These are phyloP conservation scores for Chrysodeixis includens DNA, from an alignment of 2,888 invertebrate genomes.

Conservation along the genomic window DNA sequence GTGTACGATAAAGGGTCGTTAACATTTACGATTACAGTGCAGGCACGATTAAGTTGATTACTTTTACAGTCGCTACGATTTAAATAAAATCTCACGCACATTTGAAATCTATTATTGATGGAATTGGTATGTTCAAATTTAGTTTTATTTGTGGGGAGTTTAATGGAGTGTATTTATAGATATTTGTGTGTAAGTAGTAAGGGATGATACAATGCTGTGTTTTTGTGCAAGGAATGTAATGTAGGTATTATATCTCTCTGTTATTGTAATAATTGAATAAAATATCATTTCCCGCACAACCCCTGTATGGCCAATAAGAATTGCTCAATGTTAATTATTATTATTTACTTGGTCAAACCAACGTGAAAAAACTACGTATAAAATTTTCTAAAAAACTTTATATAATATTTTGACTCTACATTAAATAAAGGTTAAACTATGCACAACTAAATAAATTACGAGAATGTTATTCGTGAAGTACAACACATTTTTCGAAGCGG, in stretches of 20 bases:
- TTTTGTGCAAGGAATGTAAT: too few species aligned
- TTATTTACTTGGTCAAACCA: too few species aligned
- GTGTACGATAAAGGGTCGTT: slow-evolving; percentile 37
- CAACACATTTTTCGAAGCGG: slow-evolving; percentile 42
- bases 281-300: too few species aligned
- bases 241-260: too few species aligned
- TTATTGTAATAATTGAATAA: too few species aligned
- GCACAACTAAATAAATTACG: not conserved
- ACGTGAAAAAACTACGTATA: not conserved
- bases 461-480: slow-evolving; percentile 1
- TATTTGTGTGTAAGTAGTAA: not conserved
- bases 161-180: not conserved
- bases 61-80: slow-evolving; percentile 28
- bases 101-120: slow-evolving; percentile 23
- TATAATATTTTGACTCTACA: not conserved
- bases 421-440: not conserved
- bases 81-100: slow-evolving; percentile 22
- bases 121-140: slow-evolving; percentile 4
- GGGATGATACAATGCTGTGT: too few species aligned
- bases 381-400: not conserved
- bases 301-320: too few species aligned
- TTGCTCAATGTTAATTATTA: too few species aligned
- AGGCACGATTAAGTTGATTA: slow-evolving; percentile 28
- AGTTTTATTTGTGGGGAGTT: not conserved
- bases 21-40: slow-evolving; percentile 38